Percentiles rank a stretch among this genome's conserved stretches.
Conservation (phyloP, 2,113 vertebrate species). For the Uria lomvia region DNA sequence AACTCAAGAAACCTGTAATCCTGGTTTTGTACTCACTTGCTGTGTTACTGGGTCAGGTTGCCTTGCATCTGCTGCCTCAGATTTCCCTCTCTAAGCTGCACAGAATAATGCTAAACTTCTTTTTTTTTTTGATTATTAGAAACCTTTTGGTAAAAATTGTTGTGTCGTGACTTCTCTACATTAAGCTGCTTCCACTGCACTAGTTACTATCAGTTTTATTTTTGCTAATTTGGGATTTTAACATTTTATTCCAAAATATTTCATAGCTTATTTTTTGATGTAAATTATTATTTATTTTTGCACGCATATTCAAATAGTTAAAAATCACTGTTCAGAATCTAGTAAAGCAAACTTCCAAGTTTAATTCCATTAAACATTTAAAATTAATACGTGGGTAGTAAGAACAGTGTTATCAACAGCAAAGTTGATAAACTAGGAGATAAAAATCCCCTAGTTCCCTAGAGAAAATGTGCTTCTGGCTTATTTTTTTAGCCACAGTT, state of each 20-base stretch:
- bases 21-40: neutral
- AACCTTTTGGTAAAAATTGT: neutral
- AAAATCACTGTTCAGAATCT: neutral
- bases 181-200: neutral
- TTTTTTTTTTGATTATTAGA: neutral
- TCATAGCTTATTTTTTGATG: neutral
- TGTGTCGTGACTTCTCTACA: neutral
- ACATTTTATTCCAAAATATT: neutral
- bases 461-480: neutral
- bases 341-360: neutral
- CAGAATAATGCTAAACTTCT: neutral
- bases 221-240: neutral
- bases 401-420: neutral
- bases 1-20: neutral
- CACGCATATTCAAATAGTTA: neutral
- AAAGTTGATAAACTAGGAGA: neutral
- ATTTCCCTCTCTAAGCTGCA: neutral
- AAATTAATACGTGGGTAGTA: neutral
- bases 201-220: neutral
- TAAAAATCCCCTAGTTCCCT: neutral
- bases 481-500: neutral
- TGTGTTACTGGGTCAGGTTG: neutral
- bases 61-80: neutral
- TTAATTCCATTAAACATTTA: neutral
- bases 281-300: neutral